Base-by-base conservation (phyloP, 2,113 vertebrate genomes). In the Rhadina sibilatrix region DNA sequence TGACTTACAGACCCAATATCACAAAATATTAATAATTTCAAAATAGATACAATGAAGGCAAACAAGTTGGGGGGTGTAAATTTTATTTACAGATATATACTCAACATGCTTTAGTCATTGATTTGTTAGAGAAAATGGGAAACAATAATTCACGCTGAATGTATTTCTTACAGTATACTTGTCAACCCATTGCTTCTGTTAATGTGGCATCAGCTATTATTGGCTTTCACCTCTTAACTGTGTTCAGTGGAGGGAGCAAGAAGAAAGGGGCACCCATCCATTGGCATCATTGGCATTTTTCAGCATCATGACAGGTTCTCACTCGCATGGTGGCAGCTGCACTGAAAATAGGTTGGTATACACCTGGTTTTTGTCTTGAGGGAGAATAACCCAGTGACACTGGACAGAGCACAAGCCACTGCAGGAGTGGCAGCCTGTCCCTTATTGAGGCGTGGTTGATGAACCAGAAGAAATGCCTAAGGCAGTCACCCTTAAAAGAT, bases 321-420 rank as follows among this genome's bases (percentile, higher is more conserved):
- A 66, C 35, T 88, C 4, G 0, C 60, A 37, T 3, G 2, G 79
- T 66, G 66, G 75, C 75, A 87, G 87, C 78, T 87, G 85, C 56
- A 53, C 56, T 71, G 90, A 81, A 74, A 88, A 71, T 52, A 74
- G 68, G 50, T 63, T 93, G 63, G 12, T 93, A 88, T 93, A 40
- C 46, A 90, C 75, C 70, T 83, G 52, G 3, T 46, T 54, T 54
- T 86, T 96, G 88, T 83, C 93, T 81, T 47, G 56, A 95, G 90
- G 85, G 64, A 94, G 64, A 92, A 93, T 93, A 94, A 95, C 85
- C 66, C 64, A 66, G 85, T 86, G 90, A 86, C 87, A 81, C 52
- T 2, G 8, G 63, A 74, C 59, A 86, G 66, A 77, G 61, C 46
- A 83, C n/a, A 63, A 15, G 65, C 71, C 69, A n/a, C 40, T 68